A percentile compares a stretch with the other conserved stretches of the same genome.
These are phyloP conservation scores for Polia nebulosa DNA, from an alignment of 2,888 invertebrate species.

Conservation along the genomic window DNA sequence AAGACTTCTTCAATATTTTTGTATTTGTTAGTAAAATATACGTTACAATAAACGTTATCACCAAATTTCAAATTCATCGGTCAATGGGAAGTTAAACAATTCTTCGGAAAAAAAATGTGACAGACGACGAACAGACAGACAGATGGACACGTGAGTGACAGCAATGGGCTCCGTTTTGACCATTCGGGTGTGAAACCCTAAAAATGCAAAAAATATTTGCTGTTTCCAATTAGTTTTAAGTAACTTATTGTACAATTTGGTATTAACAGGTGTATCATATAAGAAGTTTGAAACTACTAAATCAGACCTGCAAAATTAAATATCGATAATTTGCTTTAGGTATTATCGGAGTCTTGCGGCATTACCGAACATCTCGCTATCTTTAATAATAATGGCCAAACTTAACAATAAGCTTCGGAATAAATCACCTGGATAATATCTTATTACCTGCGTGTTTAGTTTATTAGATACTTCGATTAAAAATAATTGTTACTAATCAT, in stretches of 20 bases:
- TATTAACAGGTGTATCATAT: neutral
- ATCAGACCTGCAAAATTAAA: neutral
- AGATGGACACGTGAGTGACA: no score
- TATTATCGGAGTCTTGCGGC: neutral
- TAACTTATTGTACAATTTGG: neutral
- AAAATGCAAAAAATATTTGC: no score
- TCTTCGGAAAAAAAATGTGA: no score
- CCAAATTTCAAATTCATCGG: no score
- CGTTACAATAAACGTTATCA: no score
- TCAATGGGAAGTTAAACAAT: no score
- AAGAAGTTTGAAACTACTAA: constrained; percentile 12
- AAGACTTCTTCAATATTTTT: no score
- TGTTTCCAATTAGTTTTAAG: neutral
- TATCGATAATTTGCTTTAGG: constrained; percentile 2
- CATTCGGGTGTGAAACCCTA: no score
- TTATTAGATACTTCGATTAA: neutral
- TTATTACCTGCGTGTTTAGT: neutral
- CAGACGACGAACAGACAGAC: no score
- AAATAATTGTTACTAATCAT: neutral
- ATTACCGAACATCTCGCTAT: constrained; percentile 8
- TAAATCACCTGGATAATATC: constrained; percentile 16
- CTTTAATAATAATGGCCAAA: constrained; percentile 29
- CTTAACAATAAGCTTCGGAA: neutral
- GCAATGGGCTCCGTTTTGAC: no score
- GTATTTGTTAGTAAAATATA: no score